Evolutionary conservation across 2,113 vertebrate species (phyloP).

Genomic region (Notothenia coriiceps): DNA sequence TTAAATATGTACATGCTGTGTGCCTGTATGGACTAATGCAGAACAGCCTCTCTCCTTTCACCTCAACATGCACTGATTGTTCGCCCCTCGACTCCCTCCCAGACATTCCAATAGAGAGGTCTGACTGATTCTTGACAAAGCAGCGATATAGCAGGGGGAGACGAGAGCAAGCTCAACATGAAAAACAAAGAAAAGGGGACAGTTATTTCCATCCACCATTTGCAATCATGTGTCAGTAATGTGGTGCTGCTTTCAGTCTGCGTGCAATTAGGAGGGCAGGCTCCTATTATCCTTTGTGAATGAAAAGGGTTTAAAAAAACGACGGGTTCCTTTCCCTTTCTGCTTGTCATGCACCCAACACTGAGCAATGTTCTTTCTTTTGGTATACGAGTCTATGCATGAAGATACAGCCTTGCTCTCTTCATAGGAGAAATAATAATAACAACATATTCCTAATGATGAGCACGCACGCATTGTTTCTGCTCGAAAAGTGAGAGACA

Average conservation of each 20-base stretch:
- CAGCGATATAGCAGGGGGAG: constrained; percentile 27
- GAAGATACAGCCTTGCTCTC: constrained; percentile 8
- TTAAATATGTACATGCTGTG: constrained; percentile 7
- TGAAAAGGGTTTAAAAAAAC: constrained; percentile 83
- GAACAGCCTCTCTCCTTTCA: constrained; percentile 15
- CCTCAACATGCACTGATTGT: constrained; percentile 19
- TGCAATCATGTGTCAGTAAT: constrained; percentile 85
- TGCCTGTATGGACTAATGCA: constrained; percentile 21
- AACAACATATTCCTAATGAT: not conserved
- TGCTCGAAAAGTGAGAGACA: constrained; percentile 28
- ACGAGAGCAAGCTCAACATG: constrained; percentile 56
- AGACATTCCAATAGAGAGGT: constrained; percentile 61
- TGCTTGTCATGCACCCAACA: constrained; percentile 30
- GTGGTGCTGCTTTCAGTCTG: constrained; percentile 77
- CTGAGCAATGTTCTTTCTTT: constrained; percentile 24
- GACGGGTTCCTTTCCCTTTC: constrained; percentile 43
- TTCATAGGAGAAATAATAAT: constrained; percentile 20
- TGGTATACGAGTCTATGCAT: not conserved
- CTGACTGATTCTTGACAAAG: constrained; percentile 57
- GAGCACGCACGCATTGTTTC: not conserved
- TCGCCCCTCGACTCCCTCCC: constrained; percentile 36
- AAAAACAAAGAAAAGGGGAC: constrained; percentile 57
- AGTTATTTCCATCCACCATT: constrained; percentile 80
- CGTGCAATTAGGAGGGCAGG: constrained; percentile 79
- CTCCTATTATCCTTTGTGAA: constrained; percentile 67